Conservation (phyloP, 1,140 invertebrate species). For the Sycophila sp. region DNA sequence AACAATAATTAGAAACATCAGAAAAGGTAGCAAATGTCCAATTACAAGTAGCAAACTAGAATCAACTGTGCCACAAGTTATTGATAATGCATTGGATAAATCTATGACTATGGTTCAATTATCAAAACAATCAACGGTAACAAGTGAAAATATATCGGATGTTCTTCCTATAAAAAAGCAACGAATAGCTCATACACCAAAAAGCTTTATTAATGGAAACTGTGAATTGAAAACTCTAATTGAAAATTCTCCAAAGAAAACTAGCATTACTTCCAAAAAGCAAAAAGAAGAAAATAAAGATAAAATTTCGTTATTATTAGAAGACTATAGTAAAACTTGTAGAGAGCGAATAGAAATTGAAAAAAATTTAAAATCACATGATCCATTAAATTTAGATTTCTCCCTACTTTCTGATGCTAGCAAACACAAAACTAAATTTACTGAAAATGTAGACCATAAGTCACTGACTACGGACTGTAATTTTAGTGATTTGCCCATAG, state of each 20-base stretch:
- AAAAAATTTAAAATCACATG: background rate
- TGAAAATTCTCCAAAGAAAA: too few relatives aligned
- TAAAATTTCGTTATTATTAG: slow-evolving; percentile 6
- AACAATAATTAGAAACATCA: slow-evolving; percentile 15
- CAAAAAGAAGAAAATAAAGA: background rate
- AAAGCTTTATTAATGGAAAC: too few relatives aligned
- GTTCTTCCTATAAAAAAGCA: slow-evolving; percentile 35
- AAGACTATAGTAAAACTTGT: slow-evolving; percentile 1
- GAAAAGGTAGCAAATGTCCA: background rate
- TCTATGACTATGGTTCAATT: background rate
- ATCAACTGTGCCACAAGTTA: background rate
- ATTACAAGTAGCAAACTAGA: background rate
- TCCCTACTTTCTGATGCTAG: too few relatives aligned
- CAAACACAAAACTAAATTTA: too few relatives aligned
- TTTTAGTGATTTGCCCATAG: too few relatives aligned
- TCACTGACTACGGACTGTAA: too few relatives aligned
- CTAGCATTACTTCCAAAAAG: background rate
- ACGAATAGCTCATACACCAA: slow-evolving; percentile 45
- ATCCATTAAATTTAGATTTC: too few relatives aligned
- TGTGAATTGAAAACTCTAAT: too few relatives aligned
- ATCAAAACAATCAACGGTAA: background rate
- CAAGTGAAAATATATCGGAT: background rate
- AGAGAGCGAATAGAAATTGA: background rate
- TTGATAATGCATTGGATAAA: background rate
- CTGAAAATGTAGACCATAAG: too few relatives aligned